Evolutionary conservation across 2,888 invertebrate species (phyloP).

Genomic region (Drosophila nr. fundita): DNA sequence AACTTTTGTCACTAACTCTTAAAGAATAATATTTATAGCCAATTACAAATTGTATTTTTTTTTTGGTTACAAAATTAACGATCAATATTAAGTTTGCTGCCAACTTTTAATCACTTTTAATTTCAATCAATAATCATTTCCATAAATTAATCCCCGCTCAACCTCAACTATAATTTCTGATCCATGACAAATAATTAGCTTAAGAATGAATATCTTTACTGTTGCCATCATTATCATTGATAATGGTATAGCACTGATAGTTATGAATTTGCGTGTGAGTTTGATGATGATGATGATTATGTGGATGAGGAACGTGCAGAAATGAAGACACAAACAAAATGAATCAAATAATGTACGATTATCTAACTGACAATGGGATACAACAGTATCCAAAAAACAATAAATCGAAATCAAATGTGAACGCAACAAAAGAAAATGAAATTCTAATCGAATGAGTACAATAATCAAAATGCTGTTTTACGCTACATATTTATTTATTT

Average conservation of each 20-base stretch:
- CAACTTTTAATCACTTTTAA: neutral
- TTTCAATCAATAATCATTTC: neutral
- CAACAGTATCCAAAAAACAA: conserved; percentile 13
- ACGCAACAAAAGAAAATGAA: conserved; percentile 52
- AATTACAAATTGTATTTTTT: neutral
- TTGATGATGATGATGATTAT: conserved; percentile 12
- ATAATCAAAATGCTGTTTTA: conserved; percentile 68
- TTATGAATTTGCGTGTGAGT: conserved; percentile 2
- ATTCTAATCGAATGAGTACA: conserved; percentile 40
- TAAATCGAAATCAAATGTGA: conserved; percentile 44
- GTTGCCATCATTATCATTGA: neutral
- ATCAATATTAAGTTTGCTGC: neutral
- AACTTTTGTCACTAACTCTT: neutral
- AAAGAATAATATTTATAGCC: neutral
- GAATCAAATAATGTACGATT: conserved; percentile 12
- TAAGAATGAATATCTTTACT: neutral
- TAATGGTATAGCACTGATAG: neutral
- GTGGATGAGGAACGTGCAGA: conserved; percentile 35
- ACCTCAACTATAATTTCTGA: neutral
- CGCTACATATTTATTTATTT: conserved; percentile 58
- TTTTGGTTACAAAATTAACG: neutral
- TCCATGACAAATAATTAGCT: neutral
- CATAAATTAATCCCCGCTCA: neutral
- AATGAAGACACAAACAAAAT: conserved; percentile 8
- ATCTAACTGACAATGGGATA: conserved; percentile 26